Percentiles rank a stretch among this genome's conserved stretches.
Evolutionary conservation across 2,113 vertebrate genomes (phyloP).

Genomic region (Oxyruncus cristatus): DNA sequence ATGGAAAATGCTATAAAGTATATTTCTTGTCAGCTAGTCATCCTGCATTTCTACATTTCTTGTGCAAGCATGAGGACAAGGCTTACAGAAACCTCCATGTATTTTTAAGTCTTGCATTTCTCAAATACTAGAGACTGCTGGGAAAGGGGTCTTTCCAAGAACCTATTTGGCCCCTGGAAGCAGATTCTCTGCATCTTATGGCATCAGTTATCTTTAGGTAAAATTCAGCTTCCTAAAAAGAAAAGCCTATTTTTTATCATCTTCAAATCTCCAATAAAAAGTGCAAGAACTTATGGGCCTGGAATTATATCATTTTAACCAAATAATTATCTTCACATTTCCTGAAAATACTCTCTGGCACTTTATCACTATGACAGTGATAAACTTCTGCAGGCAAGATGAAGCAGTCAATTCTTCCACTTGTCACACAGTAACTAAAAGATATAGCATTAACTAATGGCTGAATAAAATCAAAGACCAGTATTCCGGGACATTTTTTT

Average conservation of each 20-base stretch:
- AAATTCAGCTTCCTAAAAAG: neutral
- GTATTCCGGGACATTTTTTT: neutral
- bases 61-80: neutral
- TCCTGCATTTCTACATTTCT: neutral
- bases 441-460: neutral
- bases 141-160: neutral
- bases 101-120: neutral
- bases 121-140: neutral
- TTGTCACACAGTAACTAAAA: neutral
- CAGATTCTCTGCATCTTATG: neutral
- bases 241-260: neutral
- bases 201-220: neutral
- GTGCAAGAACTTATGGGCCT: neutral
- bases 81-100: neutral
- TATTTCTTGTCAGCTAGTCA: neutral
- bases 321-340: neutral
- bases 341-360: neutral
- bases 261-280: neutral
- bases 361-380: neutral
- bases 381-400: neutral
- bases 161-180: neutral
- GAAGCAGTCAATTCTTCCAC: neutral
- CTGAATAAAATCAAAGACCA: neutral
- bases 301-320: neutral
- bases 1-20: neutral